These are phyloP conservation scores for Porites rus DNA, from an alignment of 92 coral and sea anemone genomes.

Conservation along the genomic window DNA sequence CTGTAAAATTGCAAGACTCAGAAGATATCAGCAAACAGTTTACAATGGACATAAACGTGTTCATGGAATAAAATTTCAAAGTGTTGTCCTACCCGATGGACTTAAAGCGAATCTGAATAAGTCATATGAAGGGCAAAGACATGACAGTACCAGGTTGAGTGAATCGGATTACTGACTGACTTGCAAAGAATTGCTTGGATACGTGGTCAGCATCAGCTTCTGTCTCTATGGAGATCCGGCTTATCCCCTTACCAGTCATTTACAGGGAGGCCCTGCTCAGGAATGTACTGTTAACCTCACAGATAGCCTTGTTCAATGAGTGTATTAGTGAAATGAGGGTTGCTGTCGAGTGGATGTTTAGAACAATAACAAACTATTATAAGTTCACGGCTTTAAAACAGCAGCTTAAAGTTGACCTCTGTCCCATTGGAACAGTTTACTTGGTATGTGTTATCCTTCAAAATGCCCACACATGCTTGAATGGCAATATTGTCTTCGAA, in stretches of 20 bases:
- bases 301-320: slow-evolving; percentile 11
- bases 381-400: slow-evolving; percentile 15
- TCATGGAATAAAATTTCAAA: slow-evolving; percentile 18
- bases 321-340: slow-evolving; percentile 9
- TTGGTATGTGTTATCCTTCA: slow-evolving; percentile 12
- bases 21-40: not conserved
- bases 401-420: slow-evolving; percentile 5
- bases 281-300: not conserved
- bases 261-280: not conserved
- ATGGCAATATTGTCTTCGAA: slow-evolving; percentile 5
- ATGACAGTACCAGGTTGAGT: slow-evolving; percentile 6
- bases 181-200: not conserved
- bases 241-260: not conserved
- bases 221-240: slow-evolving; percentile 30
- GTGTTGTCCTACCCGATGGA: slow-evolving; percentile 19
- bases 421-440: slow-evolving; percentile 12
- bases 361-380: slow-evolving; percentile 9
- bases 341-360: slow-evolving; percentile 24
- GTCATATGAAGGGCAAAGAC: slow-evolving; percentile 15
- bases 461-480: slow-evolving; percentile 19
- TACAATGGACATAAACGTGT: slow-evolving; percentile 18
- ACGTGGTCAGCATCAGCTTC: slow-evolving; percentile 8
- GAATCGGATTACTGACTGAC: not conserved
- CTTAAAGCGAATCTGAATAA: not conserved
- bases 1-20: not conserved